These are phyloP conservation scores for Ostrea edulis DNA, from an alignment of 1,140 invertebrate genomes.

Conservation along the genomic window DNA sequence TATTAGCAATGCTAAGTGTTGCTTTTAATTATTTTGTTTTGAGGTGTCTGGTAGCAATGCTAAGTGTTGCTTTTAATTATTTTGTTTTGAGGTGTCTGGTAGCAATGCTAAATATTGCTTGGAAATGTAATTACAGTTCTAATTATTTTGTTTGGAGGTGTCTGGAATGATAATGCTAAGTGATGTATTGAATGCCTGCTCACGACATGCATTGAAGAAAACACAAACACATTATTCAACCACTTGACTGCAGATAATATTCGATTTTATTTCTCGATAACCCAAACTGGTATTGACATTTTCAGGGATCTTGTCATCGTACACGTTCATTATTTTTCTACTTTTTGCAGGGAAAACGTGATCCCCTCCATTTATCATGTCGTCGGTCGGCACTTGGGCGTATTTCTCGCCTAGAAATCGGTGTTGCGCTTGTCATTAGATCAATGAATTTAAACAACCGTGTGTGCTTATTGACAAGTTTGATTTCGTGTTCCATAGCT, in stretches of 20 bases:
- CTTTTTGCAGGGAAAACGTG: neutral
- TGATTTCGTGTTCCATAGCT: neutral
- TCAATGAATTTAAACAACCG: neutral
- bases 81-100: neutral
- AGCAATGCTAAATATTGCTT: too few relatives aligned
- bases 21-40: neutral
- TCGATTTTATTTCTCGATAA: neutral
- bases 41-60: neutral
- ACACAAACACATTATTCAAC: neutral
- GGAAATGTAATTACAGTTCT: too few relatives aligned
- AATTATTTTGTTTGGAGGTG: too few relatives aligned
- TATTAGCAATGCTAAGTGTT: too few relatives aligned
- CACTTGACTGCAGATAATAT: neutral
- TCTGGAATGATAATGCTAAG: too few relatives aligned
- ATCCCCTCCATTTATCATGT: neutral
- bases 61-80: neutral
- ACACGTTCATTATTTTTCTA: neutral
- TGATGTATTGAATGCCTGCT: too few relatives aligned
- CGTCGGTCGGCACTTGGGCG: neutral
- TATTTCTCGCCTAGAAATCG: too few relatives aligned
- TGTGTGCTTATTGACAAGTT: neutral
- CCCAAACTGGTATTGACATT: neutral
- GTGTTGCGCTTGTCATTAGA: neutral
- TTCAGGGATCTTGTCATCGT: neutral
- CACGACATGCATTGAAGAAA: neutral